A percentile compares a stretch with the other conserved stretches of the same genome.
phyloP scores from a whole-genome alignment of 1,140 invertebrate genomes.

The Ips nitidus region DNA sequence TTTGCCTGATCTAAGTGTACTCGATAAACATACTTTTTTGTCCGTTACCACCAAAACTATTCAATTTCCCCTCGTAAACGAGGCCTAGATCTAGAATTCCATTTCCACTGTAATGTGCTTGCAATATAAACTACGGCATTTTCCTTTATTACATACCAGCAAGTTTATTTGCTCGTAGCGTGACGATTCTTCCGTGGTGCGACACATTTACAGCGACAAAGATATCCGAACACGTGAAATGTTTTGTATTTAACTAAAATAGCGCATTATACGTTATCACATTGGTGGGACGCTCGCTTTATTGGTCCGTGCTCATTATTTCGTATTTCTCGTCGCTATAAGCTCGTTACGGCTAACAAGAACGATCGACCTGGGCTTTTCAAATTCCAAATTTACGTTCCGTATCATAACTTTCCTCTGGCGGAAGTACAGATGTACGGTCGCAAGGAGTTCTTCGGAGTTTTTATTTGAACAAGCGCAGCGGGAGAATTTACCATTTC shows the following conservation, averaged over 20 bases:
- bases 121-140: background rate
- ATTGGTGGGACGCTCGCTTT: background rate
- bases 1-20: no score
- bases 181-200: background rate
- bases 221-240: conserved; percentile 5
- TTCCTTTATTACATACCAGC: conserved; percentile 4
- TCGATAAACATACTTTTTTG: no score
- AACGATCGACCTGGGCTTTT: conserved; percentile 5
- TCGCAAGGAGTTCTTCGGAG: conserved; percentile 12
- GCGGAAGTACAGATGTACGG: conserved; percentile 18
- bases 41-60: no score
- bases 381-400: conserved; percentile 18
- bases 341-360: conserved; percentile 3
- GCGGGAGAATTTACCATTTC: conserved; percentile 23
- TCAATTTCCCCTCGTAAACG: no score
- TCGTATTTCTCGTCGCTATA: background rate
- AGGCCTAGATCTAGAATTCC: no score
- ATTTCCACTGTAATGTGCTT: background rate
- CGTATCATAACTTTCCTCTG: conserved; percentile 11
- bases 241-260: conserved; percentile 3
- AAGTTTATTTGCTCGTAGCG: conserved; percentile 3
- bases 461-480: conserved; percentile 15
- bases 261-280: background rate
- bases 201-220: background rate
- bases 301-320: background rate